These are phyloP conservation scores for Drosophila eohydei DNA, from an alignment of 2,888 invertebrate species.

Conservation along the genomic window DNA sequence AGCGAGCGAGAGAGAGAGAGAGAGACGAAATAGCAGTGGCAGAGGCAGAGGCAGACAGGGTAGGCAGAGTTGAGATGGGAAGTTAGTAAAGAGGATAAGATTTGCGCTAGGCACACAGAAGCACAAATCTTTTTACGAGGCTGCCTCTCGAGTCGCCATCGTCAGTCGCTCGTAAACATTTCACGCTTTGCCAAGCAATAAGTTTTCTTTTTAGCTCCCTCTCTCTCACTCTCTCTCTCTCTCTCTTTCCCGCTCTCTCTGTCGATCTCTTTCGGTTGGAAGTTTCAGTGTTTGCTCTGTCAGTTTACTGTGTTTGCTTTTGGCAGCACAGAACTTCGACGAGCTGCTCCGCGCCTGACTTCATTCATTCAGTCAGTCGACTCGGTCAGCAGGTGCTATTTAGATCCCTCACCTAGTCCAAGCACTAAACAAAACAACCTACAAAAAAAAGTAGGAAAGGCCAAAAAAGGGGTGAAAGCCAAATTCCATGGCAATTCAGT, in stretches of 20 bases:
- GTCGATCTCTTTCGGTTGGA: conserved; percentile 37
- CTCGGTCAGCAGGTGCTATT: conserved; percentile 52
- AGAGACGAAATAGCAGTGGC: too few relatives aligned
- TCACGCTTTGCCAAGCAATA: conserved; percentile 80
- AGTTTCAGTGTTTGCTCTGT: conserved; percentile 59
- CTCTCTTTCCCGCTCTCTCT: conserved; percentile 3
- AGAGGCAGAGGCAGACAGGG: neutral
- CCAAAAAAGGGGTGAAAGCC: conserved; percentile 54
- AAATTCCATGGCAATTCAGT: conserved; percentile 65
- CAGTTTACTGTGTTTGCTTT: conserved; percentile 74
- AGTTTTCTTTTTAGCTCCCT: conserved; percentile 42
- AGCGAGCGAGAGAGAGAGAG: too few relatives aligned
- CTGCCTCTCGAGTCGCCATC: conserved; percentile 65
- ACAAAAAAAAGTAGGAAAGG: conserved; percentile 17
- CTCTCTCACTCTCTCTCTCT: neutral
- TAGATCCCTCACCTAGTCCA: conserved; percentile 13
- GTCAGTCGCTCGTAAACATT: conserved; percentile 81
- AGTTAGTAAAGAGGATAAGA: conserved; percentile 63
- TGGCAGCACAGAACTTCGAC: conserved; percentile 50
- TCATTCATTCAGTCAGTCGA: conserved; percentile 28
- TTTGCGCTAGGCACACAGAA: conserved; percentile 50
- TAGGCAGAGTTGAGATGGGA: neutral
- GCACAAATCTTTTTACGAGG: conserved; percentile 65
- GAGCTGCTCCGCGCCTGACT: conserved; percentile 29
- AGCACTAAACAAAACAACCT: conserved; percentile 16